These are phyloP conservation scores for Cryptus viduatorius DNA, from an alignment of 2,888 invertebrate genomes.

Conservation along the genomic window DNA sequence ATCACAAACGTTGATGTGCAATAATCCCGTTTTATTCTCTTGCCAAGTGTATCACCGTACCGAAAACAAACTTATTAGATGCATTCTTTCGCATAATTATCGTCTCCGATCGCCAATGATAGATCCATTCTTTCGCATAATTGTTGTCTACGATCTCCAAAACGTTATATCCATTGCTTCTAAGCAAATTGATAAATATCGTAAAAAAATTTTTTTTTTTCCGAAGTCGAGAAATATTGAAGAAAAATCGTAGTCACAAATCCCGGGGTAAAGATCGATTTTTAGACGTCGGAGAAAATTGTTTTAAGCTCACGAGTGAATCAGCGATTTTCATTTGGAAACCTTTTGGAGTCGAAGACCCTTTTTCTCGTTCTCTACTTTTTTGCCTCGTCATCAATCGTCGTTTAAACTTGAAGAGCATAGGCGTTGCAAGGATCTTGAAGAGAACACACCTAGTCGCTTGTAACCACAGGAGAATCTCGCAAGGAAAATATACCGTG, in stretches of 20 bases:
- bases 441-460: neutral
- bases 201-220: no score
- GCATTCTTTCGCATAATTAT: neutral
- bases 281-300: neutral
- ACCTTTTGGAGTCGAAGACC: slow-evolving; percentile 3
- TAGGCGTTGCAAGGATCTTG: neutral
- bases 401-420: neutral
- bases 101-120: neutral
- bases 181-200: no score
- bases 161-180: no score
- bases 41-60: neutral
- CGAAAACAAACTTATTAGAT: neutral
- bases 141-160: no score
- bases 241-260: neutral
- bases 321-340: neutral
- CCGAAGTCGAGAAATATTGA: no score
- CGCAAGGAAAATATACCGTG: slow-evolving; percentile 11
- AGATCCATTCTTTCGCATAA: no score
- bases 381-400: slow-evolving; percentile 1
- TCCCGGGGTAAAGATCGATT: neutral
- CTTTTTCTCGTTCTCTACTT: neutral
- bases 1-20: neutral
- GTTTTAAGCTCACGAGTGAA: slow-evolving; percentile 13
- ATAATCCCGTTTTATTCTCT: slow-evolving; percentile 20
- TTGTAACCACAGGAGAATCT: neutral